Evolutionary conservation across 2,113 vertebrate genomes (phyloP).

Genomic region (Ahaetulla prasina): DNA sequence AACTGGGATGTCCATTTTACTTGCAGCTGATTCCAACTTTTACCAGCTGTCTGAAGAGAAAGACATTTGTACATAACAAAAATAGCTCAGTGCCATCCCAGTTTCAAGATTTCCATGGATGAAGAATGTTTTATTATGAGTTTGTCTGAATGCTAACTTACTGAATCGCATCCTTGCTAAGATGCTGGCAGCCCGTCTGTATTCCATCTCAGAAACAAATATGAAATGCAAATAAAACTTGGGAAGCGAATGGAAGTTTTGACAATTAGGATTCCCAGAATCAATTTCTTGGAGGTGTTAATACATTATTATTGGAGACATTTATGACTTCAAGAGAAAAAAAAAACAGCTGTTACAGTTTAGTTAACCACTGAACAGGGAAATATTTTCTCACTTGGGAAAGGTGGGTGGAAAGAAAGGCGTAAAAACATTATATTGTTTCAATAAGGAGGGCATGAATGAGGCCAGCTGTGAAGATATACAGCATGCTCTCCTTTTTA

Average conservation of each 20-base stretch:
- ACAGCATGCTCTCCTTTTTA: neutral
- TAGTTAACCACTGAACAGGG: neutral
- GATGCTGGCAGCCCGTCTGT: constrained; percentile 1
- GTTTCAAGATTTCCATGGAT: constrained; percentile 3
- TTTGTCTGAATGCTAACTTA: constrained; percentile 17
- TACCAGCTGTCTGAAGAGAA: neutral
- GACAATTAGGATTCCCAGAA: constrained; percentile 37
- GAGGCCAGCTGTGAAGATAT: constrained; percentile 7
- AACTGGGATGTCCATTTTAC: neutral
- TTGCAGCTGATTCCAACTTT: neutral
- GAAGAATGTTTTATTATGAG: constrained; percentile 25
- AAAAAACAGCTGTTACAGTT: neutral
- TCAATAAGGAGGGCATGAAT: neutral
- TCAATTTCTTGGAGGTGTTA: constrained; percentile 26
- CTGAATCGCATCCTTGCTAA: constrained; percentile 37
- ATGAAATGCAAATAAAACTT: constrained; percentile 33
- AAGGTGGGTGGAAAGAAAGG: neutral
- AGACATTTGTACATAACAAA: neutral
- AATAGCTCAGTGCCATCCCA: neutral
- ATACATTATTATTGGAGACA: constrained; percentile 4
- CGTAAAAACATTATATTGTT: neutral
- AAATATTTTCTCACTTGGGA: neutral
- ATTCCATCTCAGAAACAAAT: constrained; percentile 54
- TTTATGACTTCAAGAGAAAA: neutral
- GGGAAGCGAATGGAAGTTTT: constrained; percentile 33